phyloP scores from a whole-genome alignment of 2,888 invertebrate species.

The Oxyscelio sp. region DNA sequence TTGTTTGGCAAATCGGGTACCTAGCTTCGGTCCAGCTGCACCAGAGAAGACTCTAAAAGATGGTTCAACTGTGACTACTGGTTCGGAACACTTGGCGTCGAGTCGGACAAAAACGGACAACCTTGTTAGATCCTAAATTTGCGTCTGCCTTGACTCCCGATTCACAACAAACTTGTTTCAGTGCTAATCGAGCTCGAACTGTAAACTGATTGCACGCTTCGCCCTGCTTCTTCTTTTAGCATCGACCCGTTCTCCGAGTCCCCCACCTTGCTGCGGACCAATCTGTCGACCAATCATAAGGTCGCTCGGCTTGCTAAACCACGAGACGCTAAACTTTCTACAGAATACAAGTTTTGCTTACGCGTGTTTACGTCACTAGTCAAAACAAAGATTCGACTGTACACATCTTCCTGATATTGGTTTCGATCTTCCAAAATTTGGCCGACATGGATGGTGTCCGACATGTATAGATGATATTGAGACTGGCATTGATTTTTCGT shows the following conservation, averaged over 20 bases:
- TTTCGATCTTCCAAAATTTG: too few relatives aligned
- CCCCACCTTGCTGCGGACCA: slow-evolving; percentile 59
- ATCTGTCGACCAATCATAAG: slow-evolving; percentile 36
- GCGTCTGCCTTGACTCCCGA: slow-evolving; percentile 6
- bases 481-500: too few relatives aligned
- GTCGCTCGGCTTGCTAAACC: slow-evolving; percentile 7
- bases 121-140: not conserved
- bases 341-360: slow-evolving; percentile 36
- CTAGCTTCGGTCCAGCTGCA: too few relatives aligned
- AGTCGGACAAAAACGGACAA: not conserved
- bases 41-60: too few relatives aligned
- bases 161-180: slow-evolving; percentile 26
- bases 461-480: too few relatives aligned
- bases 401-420: slow-evolving; percentile 1
- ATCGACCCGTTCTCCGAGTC: slow-evolving; percentile 82
- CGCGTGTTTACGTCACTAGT: slow-evolving; percentile 45
- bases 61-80: too few relatives aligned
- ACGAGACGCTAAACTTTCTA: slow-evolving; percentile 52
- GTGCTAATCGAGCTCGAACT: slow-evolving; percentile 57
- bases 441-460: too few relatives aligned
- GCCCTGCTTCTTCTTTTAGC: slow-evolving; percentile 83
- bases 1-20: too few relatives aligned
- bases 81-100: not conserved
- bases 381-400: slow-evolving; percentile 56
- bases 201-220: slow-evolving; percentile 76